Base-by-base conservation (phyloP, 1,140 invertebrate species). In the Antheraea pernyi region DNA sequence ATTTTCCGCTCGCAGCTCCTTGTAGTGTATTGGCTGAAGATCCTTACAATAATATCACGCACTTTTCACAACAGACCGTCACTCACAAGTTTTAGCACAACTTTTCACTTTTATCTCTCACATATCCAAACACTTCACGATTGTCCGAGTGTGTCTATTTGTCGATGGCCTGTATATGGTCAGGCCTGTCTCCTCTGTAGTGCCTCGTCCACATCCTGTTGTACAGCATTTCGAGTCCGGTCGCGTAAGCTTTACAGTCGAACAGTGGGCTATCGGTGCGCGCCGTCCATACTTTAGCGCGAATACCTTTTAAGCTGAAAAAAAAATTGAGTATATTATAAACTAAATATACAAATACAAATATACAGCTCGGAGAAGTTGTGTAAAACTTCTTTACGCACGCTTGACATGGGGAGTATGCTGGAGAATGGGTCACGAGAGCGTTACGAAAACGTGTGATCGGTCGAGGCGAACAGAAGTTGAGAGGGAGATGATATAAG, bases 251-350 rank as follows among this genome's bases (percentile, higher is more conserved):
- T 87, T 96, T 96, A 82, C 98, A 98, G 90, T 98, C 97, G 91
- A 99, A 99, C 13, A 99, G 92, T 0, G 98, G 98, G 83, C 97
- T 98, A 42, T 97, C 96, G 0, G 95, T 96, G 62, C 98, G 94
- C 0, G 97, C 97, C 79, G 96, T 94, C 98, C 98, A 99, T 8
- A 99, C 99, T 92, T 99, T 99, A 7, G 97, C 98, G 69, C 98
- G 94, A 80, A 97, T 97, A 19, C 95, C 96, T 94, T 98, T 98
- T 80, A 99, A 98, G 96, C 88, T 91, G 84, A 19, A 83, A 83
- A 72, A 77, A 74, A 22, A 30, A n/a, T n/a, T n/a, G n/a, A n/a
- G n/a, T n/a, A n/a, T n/a, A n/a, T n/a, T n/a, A n/a, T n/a, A n/a
- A n/a, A n/a, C n/a, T n/a, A n/a, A n/a, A n/a, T n/a, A n/a, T n/a